Percentiles rank a stretch among this genome's conserved stretches.
Evolutionary conservation across 2,113 vertebrate species (phyloP).

Genomic region (Lagopus muta): DNA sequence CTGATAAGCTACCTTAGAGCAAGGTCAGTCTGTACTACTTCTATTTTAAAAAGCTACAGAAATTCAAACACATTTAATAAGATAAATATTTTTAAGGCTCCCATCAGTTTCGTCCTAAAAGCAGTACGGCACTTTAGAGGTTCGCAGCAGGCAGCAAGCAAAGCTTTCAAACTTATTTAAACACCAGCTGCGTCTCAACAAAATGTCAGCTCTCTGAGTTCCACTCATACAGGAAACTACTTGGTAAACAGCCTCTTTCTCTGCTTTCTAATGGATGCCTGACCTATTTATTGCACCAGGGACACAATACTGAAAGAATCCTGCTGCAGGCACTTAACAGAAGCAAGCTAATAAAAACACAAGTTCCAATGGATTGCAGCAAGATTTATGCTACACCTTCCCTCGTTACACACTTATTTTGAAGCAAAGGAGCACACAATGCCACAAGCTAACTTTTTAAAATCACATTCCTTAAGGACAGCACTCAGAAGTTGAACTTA

Average conservation of each 20-base stretch:
- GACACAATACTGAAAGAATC: conserved; percentile 68
- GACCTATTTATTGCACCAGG: conserved; percentile 74
- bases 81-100: conserved; percentile 27
- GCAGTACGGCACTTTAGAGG: conserved; percentile 41
- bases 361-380: background rate
- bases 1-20: background rate
- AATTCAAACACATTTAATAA: background rate
- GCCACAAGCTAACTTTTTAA: background rate
- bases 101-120: conserved; percentile 47
- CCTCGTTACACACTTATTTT: background rate
- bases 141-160: conserved; percentile 61
- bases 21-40: background rate
- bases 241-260: conserved; percentile 73
- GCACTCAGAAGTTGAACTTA: background rate
- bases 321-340: conserved; percentile 68
- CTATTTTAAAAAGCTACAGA: conserved; percentile 1
- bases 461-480: background rate
- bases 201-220: conserved; percentile 70
- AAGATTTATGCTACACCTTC: conserved; percentile 24
- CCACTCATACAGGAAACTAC: conserved; percentile 70
- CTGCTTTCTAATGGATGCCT: conserved; percentile 72
- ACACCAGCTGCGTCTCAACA: conserved; percentile 71
- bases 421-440: background rate
- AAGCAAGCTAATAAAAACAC: conserved; percentile 61
- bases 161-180: conserved; percentile 75